Evolutionary conservation across 2,888 invertebrate genomes (phyloP).

Genomic region (Drosophila monieri): DNA sequence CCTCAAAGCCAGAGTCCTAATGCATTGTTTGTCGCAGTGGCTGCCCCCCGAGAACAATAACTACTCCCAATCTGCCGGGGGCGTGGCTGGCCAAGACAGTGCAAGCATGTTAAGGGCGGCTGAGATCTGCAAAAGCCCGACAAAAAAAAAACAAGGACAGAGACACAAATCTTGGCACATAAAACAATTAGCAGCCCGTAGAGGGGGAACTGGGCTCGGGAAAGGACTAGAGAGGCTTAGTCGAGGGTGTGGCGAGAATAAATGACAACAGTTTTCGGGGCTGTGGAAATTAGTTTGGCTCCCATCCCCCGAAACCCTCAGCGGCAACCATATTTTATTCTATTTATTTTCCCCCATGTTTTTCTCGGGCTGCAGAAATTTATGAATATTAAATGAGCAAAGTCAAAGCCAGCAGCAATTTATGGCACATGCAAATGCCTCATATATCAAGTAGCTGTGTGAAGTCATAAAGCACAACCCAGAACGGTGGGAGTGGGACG

Average conservation of each 20-base stretch:
- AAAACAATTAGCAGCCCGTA: conserved; percentile 71
- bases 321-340: conserved; percentile 35
- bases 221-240: conserved; percentile 23
- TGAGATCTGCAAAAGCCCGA: conserved; percentile 35
- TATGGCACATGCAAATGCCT: conserved; percentile 74
- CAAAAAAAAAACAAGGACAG: conserved; percentile 43
- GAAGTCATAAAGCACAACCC: conserved; percentile 60
- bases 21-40: background rate
- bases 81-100: conserved; percentile 55
- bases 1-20: background rate
- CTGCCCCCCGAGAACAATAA: conserved; percentile 48
- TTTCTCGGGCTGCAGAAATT: conserved; percentile 57
- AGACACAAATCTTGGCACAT: conserved; percentile 78
- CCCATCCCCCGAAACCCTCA: conserved; percentile 1
- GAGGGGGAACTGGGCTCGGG: conserved; percentile 11
- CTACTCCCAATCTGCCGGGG: conserved; percentile 53
- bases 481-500: conserved; percentile 19
- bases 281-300: conserved; percentile 63
- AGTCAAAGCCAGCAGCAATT: conserved; percentile 61
- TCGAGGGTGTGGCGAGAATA: conserved; percentile 53
- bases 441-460: conserved; percentile 70
- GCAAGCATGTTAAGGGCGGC: conserved; percentile 69
- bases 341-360: conserved; percentile 40
- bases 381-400: conserved; percentile 74
- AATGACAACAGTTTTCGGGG: conserved; percentile 60